Evolutionary conservation across 2,797 vertebrate genomes (phyloP).

Genomic region (Neosilurus mollespiculum): DNA sequence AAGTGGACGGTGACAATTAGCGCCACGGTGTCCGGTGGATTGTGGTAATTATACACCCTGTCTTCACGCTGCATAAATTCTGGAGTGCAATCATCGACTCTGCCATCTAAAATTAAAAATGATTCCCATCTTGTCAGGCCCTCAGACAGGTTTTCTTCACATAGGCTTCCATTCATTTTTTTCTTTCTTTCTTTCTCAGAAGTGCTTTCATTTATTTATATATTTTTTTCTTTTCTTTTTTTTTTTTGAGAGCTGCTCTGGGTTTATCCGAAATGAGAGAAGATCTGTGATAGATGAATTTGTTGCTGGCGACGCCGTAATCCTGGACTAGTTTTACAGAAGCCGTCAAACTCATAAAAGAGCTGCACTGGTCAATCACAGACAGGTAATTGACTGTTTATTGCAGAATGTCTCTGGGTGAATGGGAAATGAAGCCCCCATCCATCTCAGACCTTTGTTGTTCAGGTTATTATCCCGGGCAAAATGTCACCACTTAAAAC

Average conservation of each 20-base stretch:
- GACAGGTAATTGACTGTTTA: conserved; percentile 71
- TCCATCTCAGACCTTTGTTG: conserved; percentile 57
- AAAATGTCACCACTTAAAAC: conserved; percentile 37
- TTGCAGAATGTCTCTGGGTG: conserved; percentile 62
- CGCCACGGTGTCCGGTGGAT: background rate
- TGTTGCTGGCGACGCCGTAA: conserved; percentile 55
- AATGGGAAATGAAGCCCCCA: conserved; percentile 66
- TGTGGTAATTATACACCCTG: conserved; percentile 9
- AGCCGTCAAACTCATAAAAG: conserved; percentile 61
- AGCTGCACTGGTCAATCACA: conserved; percentile 53
- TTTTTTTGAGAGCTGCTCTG: background rate
- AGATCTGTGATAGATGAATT: conserved; percentile 60
- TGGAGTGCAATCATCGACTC: conserved; percentile 53
- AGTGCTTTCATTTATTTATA: background rate
- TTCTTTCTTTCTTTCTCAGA: background rate
- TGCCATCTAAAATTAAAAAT: conserved; percentile 45
- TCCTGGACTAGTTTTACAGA: conserved; percentile 47
- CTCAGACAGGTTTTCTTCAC: background rate
- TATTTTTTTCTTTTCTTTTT: background rate
- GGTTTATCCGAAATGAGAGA: conserved; percentile 11
- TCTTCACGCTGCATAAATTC: conserved; percentile 29
- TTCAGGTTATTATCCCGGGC: conserved; percentile 31
- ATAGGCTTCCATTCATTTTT: background rate
- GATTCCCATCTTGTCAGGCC: conserved; percentile 29
- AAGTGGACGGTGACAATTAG: conserved; percentile 14